A percentile compares a stretch with the other conserved stretches of the same genome.
phyloP scores from a whole-genome alignment of 2,797 vertebrate species.

The Propithecus deckenii region DNA sequence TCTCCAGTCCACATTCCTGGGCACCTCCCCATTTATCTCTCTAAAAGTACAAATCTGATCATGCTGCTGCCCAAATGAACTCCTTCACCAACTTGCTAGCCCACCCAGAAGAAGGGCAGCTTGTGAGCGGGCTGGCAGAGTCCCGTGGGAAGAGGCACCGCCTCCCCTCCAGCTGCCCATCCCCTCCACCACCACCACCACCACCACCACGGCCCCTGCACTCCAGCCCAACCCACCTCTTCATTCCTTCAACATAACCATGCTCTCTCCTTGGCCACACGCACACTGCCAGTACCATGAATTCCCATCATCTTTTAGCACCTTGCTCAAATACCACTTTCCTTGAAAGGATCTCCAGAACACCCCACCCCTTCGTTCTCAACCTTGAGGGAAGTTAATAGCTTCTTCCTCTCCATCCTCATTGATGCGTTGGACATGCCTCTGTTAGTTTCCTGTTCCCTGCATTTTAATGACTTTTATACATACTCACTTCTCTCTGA shows the following conservation, averaged over 20 bases:
- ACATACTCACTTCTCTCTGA: constrained; percentile 15
- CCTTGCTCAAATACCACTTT: background rate
- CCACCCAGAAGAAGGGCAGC: background rate
- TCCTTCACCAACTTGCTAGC: background rate
- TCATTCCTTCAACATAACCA: background rate
- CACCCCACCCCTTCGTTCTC: background rate
- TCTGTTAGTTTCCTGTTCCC: background rate
- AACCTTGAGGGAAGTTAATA: background rate
- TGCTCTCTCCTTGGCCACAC: background rate
- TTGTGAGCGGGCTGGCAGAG: background rate
- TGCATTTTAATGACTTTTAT: background rate
- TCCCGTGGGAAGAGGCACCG: background rate
- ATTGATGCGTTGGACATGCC: background rate
- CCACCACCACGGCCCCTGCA: background rate
- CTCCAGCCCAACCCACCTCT: background rate
- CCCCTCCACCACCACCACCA: background rate
- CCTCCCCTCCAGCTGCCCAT: background rate
- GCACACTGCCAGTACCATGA: background rate
- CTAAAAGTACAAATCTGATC: constrained; percentile 24
- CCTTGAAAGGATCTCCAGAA: constrained; percentile 8
- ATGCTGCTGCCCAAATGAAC: background rate
- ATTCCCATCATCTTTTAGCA: background rate
- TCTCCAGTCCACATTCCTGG: constrained; percentile 39
- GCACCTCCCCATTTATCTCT: constrained; percentile 55
- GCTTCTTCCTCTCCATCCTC: background rate